These are phyloP conservation scores for Gymnosoma rotundatum DNA, from an alignment of 2,888 invertebrate species.

Conservation along the genomic window DNA sequence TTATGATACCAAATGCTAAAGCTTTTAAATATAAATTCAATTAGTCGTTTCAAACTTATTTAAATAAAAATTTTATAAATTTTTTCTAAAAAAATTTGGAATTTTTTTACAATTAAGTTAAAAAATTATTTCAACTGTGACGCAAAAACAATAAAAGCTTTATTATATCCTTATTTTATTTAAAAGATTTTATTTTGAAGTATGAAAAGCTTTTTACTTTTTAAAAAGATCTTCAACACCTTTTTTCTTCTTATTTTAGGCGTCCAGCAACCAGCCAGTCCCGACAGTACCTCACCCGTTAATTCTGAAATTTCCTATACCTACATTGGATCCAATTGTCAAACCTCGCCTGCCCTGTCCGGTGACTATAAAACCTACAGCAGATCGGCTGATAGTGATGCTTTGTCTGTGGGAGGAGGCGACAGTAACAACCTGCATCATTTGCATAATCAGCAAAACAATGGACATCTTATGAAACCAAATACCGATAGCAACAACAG, in stretches of 20 bases:
- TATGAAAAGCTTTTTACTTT: background rate
- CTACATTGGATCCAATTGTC: slow-evolving; percentile 81
- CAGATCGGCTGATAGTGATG: slow-evolving; percentile 80
- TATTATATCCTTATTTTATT: no score
- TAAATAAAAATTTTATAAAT: no score
- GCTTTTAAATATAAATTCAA: no score
- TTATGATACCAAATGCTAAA: no score
- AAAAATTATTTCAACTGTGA: no score
- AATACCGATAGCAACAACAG: slow-evolving; percentile 72
- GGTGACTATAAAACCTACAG: slow-evolving; percentile 81
- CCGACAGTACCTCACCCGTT: slow-evolving; percentile 94
- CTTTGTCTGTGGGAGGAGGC: slow-evolving; percentile 78
- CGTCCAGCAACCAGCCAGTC: slow-evolving; percentile 87
- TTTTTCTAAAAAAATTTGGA: no score
- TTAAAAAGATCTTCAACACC: background rate
- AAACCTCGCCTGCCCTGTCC: slow-evolving; percentile 80
- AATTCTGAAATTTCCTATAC: slow-evolving; percentile 87
- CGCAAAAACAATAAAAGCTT: no score
- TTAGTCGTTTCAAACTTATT: no score
- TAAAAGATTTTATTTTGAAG: no score
- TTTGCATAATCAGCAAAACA: slow-evolving; percentile 65
- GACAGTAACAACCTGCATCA: slow-evolving; percentile 70
- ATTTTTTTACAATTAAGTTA: no score
- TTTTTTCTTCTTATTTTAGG: slow-evolving; percentile 55
- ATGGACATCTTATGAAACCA: slow-evolving; percentile 49